Percentiles rank a stretch among this genome's conserved stretches.
Evolutionary conservation across 2,888 invertebrate genomes (phyloP).

Genomic region (Brenthis daphne): DNA sequence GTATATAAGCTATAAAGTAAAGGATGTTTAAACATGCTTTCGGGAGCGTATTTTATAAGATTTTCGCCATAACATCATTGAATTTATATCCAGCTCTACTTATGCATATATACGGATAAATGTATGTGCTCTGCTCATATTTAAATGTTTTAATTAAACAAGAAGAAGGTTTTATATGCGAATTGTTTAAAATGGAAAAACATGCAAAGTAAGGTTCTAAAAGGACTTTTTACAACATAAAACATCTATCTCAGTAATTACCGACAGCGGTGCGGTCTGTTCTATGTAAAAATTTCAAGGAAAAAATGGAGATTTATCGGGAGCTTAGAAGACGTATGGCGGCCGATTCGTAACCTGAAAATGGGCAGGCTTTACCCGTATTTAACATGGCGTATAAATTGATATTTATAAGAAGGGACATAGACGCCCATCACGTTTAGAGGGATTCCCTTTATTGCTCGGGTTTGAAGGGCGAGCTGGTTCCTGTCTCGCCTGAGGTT

Average conservation of each 20-base stretch:
- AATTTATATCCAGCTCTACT: constrained; percentile 29
- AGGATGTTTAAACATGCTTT: constrained; percentile 36
- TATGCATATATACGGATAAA: constrained; percentile 24
- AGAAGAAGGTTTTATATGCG: constrained; percentile 18
- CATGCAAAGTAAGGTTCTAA: constrained; percentile 37
- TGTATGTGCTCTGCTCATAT: constrained; percentile 22
- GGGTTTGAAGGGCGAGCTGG: constrained; percentile 66
- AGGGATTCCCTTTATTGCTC: constrained; percentile 81
- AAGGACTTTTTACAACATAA: constrained; percentile 32
- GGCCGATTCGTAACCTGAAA: constrained; percentile 72
- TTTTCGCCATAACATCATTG: constrained; percentile 31
- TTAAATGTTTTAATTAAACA: constrained; percentile 31
- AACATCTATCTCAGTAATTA: constrained; percentile 39
- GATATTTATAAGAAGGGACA: constrained; percentile 82
- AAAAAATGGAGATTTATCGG: constrained; percentile 61
- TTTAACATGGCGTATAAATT: constrained; percentile 80
- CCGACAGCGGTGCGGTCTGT: constrained; percentile 36
- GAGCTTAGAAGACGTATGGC: constrained; percentile 59
- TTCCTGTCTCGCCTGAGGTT: constrained; percentile 74
- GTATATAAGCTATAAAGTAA: constrained; percentile 37
- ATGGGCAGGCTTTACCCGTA: constrained; percentile 69
- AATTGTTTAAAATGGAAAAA: constrained; percentile 29
- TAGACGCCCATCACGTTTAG: constrained; percentile 69
- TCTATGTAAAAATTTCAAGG: constrained; percentile 51
- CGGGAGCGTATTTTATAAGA: constrained; percentile 31